Evolutionary conservation across 2,888 invertebrate species (phyloP).

Genomic region (Celastrina argiolus): DNA sequence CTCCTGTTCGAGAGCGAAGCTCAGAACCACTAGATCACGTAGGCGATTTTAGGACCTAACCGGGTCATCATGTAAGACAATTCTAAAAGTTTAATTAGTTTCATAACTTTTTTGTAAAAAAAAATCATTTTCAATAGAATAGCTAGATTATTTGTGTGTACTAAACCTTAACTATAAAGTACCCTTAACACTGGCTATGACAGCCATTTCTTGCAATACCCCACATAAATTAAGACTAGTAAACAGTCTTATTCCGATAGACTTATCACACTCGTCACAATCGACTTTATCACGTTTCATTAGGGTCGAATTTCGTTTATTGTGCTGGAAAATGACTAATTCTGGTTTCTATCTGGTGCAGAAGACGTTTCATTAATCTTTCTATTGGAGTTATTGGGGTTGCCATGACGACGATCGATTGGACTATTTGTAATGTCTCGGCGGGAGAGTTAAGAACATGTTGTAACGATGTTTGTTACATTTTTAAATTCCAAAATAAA

Average conservation of each 20-base stretch:
- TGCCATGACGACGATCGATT: slow-evolving; percentile 45
- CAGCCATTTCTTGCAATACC: slow-evolving; percentile 37
- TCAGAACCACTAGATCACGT: no score
- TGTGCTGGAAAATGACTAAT: slow-evolving; percentile 68
- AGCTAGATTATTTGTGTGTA: background rate
- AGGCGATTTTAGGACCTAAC: no score
- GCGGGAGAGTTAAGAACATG: background rate
- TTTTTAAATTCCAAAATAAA: no score
- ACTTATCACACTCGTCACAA: slow-evolving; percentile 23
- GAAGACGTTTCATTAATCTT: slow-evolving; percentile 70
- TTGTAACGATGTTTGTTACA: no score
- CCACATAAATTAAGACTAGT: slow-evolving; percentile 36
- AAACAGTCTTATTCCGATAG: slow-evolving; percentile 33
- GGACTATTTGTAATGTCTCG: slow-evolving; percentile 1
- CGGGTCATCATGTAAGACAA: no score
- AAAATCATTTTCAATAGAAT: no score
- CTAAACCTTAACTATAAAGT: background rate
- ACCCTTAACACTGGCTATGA: slow-evolving; percentile 31
- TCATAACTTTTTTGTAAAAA: no score
- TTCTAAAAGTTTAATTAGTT: no score
- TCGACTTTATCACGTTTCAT: slow-evolving; percentile 17
- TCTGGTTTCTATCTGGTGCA: slow-evolving; percentile 58
- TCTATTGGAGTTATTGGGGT: slow-evolving; percentile 59
- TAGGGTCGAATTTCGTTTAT: slow-evolving; percentile 23
- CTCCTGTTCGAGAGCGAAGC: no score